These are phyloP conservation scores for Cyclophora albipunctata DNA, from an alignment of 2,888 invertebrate species.

Conservation along the genomic window DNA sequence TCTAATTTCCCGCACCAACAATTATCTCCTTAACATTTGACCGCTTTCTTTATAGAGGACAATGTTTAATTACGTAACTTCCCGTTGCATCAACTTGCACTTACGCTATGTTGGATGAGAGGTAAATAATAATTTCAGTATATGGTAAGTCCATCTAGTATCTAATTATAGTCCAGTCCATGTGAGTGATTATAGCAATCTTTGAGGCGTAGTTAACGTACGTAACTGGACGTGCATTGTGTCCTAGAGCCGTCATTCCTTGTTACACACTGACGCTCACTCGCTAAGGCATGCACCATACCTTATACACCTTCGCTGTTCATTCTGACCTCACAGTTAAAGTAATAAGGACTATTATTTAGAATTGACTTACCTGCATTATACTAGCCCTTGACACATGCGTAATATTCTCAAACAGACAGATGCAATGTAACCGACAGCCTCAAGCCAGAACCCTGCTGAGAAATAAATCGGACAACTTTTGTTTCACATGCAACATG, in stretches of 20 bases:
- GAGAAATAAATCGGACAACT: slow-evolving; percentile 42
- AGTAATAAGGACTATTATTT: slow-evolving; percentile 21
- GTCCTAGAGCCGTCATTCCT: slow-evolving; percentile 49
- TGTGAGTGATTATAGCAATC: too few species aligned
- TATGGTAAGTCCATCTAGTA: too few species aligned
- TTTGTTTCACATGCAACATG: slow-evolving; percentile 24
- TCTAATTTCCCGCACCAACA: slow-evolving; percentile 71
- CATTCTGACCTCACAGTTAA: slow-evolving; percentile 14
- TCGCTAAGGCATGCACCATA: slow-evolving; percentile 29
- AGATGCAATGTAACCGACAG: slow-evolving; percentile 41
- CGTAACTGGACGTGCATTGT: slow-evolving; percentile 42
- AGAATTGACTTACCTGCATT: slow-evolving; percentile 9
- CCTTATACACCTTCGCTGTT: slow-evolving; percentile 12
- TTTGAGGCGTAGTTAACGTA: too few species aligned
- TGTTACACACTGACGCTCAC: slow-evolving; percentile 36
- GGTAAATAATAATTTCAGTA: too few species aligned
- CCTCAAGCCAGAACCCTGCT: slow-evolving; percentile 42
- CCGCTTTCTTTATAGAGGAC: slow-evolving; percentile 64
- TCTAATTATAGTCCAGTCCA: too few species aligned
- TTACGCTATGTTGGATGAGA: too few species aligned
- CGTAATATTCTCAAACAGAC: slow-evolving; percentile 42
- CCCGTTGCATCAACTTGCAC: slow-evolving; percentile 29
- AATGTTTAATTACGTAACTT: slow-evolving; percentile 51
- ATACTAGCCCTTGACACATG: slow-evolving; percentile 29
- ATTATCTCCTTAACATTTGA: slow-evolving; percentile 74